A percentile compares a stretch with the other conserved stretches of the same genome.
These are phyloP conservation scores for Naso thynnoides DNA, from an alignment of 2,797 vertebrate species.

Conservation along the genomic window DNA sequence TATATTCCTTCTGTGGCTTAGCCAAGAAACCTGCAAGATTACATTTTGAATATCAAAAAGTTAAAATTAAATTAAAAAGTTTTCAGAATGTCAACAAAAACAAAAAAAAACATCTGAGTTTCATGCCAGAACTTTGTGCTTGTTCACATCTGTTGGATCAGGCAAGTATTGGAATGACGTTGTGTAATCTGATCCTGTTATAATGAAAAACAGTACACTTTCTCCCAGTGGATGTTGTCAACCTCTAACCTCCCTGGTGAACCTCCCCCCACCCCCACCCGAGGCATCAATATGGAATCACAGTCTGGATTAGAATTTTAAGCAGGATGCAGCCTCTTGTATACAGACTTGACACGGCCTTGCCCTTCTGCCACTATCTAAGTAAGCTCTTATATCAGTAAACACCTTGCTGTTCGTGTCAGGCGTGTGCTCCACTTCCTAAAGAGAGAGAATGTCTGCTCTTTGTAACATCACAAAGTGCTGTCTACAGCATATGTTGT, in stretches of 20 bases:
- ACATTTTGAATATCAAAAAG: too few relatives aligned
- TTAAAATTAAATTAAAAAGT: too few relatives aligned
- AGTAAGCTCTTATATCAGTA: constrained; percentile 58
- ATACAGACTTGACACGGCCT: constrained; percentile 23
- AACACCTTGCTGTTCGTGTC: constrained; percentile 58
- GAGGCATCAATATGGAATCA: constrained; percentile 48
- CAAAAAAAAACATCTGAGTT: background rate
- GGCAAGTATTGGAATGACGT: background rate
- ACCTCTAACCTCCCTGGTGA: constrained; percentile 23
- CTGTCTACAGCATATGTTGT: constrained; percentile 72
- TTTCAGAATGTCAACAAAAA: too few relatives aligned
- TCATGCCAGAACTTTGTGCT: background rate
- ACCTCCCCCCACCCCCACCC: constrained; percentile 2
- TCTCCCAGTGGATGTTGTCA: constrained; percentile 23
- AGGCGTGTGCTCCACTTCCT: constrained; percentile 57
- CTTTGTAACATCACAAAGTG: constrained; percentile 64
- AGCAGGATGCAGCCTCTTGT: constrained; percentile 29
- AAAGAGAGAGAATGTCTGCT: constrained; percentile 58
- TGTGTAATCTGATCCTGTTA: constrained; percentile 7
- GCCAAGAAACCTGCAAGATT: background rate
- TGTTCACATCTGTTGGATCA: background rate
- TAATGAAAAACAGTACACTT: constrained; percentile 19
- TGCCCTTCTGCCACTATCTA: constrained; percentile 28
- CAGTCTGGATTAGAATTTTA: constrained; percentile 46
- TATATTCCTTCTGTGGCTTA: too few relatives aligned